Conservation (phyloP, 2,113 vertebrate genomes). For the Piaya cayana region DNA sequence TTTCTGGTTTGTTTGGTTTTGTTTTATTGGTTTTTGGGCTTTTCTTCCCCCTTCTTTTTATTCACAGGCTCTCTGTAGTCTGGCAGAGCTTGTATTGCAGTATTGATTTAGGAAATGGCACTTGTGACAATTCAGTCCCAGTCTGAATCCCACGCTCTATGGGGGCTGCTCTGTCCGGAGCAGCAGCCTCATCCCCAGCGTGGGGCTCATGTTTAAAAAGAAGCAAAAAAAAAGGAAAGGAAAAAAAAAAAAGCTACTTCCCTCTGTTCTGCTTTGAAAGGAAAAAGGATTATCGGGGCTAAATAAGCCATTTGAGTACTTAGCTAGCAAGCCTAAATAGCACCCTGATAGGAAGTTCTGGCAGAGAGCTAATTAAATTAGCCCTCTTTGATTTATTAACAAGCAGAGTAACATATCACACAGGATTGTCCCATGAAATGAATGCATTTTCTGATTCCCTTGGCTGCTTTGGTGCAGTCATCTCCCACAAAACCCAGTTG, state of each 20-base stretch:
- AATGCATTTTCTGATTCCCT: constrained; percentile 22
- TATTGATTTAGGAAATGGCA: constrained; percentile 29
- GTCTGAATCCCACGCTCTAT: not conserved
- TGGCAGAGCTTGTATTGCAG: not conserved
- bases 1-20: not conserved
- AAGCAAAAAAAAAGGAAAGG: not conserved
- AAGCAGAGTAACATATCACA: constrained; percentile 28
- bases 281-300: constrained; percentile 44
- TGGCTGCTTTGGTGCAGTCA: not conserved
- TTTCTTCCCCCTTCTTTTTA: no score
- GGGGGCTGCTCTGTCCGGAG: not conserved
- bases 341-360: constrained; percentile 61
- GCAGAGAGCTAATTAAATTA: constrained; percentile 70
- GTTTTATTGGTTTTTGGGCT: no score
- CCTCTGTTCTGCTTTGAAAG: constrained; percentile 38
- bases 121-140: not conserved
- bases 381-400: constrained; percentile 68
- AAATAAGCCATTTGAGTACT: constrained; percentile 54
- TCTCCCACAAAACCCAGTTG: not conserved
- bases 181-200: not conserved
- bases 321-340: constrained; percentile 5
- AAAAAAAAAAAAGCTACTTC: not conserved
- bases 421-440: constrained; percentile 39
- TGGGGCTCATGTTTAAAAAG: not conserved
- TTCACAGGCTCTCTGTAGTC: not conserved